Evolutionary conservation across 2,888 invertebrate genomes (phyloP), one percentile per base, ranked within the genome.

Genomic region (Amphipoea oculea): DNA sequence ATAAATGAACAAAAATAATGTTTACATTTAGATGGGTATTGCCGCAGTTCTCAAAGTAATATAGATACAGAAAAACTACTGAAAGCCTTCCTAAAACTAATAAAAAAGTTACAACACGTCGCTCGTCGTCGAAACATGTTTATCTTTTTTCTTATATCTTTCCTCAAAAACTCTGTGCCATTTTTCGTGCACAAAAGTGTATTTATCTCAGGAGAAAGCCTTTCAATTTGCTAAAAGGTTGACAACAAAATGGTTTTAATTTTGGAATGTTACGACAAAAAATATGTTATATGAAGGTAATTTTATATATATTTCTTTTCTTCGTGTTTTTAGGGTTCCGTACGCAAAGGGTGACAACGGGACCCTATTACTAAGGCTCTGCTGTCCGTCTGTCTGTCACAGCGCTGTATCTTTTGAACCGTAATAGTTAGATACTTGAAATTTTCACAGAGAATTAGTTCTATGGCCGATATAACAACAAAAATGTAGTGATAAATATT

Each of bases 191-290:
- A 84, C 85, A 20, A 45, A 77, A 72, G 68, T 87, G 86, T 86
- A 85, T 65, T 81, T 77, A 82, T 85, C 82, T 84, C 80, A 67
- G 29, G 76, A 84, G 81, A 84, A 87, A 86, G 87, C 83, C 89
- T 88, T 90, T 89, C 91, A 89, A 90, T 90, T 90, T 86, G 83
- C 89, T 90, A 90, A 90, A 90, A 90, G 90, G 90, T 89, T 89
- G 89, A 84, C 90, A 85, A 89, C 86, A 83, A 86, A 84, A 88
- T 73, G 86, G 78, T 90, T 89, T 90, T 90, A 90, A 89, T 90
- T 88, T 84, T 82, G 82, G 67, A 73, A 54, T 75, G 70, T 60
- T 83, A 71, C 76, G 68, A 83, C 78, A 75, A 79, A 81, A 40
- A 87, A 79, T 75, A 83, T 79, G 65, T 73, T 86, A 69, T 69